These are phyloP conservation scores for Chrysocyon brachyurus DNA, from an alignment of 2,797 vertebrate genomes.

Conservation along the genomic window DNA sequence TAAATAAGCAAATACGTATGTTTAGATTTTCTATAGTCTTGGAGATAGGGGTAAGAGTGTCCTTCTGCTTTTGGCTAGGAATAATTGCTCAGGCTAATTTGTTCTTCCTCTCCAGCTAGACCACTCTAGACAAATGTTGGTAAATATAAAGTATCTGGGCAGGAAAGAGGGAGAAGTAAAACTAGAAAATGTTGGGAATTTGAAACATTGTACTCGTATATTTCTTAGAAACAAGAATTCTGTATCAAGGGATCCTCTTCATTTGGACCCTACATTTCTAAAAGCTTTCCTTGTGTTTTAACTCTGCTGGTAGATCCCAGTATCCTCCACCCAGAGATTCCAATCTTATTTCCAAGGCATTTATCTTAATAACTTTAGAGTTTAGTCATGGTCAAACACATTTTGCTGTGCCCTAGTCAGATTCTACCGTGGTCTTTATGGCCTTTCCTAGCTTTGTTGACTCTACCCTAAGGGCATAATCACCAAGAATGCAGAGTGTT, in stretches of 20 bases:
- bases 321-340: background rate
- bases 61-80: background rate
- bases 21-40: background rate
- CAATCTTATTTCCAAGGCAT: slow-evolving; percentile 25
- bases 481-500: background rate
- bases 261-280: background rate
- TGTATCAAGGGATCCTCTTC: background rate
- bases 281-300: background rate
- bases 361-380: slow-evolving; percentile 52
- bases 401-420: background rate
- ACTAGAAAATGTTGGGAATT: background rate
- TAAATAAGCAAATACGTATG: background rate
- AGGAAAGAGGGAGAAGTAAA: slow-evolving; percentile 10
- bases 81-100: background rate
- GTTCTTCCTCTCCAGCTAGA: background rate
- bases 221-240: slow-evolving; percentile 56
- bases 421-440: background rate
- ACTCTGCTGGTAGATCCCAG: background rate
- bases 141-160: background rate
- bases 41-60: background rate
- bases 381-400: slow-evolving; percentile 15
- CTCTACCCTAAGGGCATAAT: slow-evolving; percentile 9
- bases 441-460: slow-evolving; percentile 21
- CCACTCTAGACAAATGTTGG: background rate
- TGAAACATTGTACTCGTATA: background rate